Evolutionary conservation across 2,113 vertebrate genomes (phyloP).

Genomic region (Peromyscus polionotus): DNA sequence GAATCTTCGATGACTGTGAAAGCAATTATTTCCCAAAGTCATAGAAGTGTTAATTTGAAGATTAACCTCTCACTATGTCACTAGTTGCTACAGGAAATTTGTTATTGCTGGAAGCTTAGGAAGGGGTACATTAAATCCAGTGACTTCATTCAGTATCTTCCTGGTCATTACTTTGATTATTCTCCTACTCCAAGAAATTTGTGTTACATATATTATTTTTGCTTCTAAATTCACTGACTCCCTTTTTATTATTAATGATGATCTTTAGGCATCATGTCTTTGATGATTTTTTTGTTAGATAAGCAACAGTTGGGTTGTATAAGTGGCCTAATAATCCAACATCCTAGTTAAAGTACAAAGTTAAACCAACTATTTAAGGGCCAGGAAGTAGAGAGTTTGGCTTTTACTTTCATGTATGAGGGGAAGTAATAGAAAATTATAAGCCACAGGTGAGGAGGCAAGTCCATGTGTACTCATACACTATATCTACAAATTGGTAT

Average conservation of each 20-base stretch:
- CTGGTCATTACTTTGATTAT: not conserved
- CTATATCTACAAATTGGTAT: not conserved
- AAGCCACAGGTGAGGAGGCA: not conserved
- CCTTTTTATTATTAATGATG: not conserved
- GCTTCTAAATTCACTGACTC: not conserved
- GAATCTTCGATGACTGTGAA: not conserved
- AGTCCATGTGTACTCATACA: not conserved
- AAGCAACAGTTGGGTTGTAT: not conserved
- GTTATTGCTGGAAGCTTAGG: accelerated
- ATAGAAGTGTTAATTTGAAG: not conserved
- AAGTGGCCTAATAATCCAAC: not conserved
- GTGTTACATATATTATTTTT: not conserved
- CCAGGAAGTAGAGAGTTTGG: accelerated
- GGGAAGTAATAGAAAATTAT: not conserved
- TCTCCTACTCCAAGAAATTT: not conserved
- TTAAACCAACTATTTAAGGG: not conserved
- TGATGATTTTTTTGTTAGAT: not conserved
- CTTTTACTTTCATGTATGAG: not conserved
- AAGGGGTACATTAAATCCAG: not conserved
- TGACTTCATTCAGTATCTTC: not conserved
- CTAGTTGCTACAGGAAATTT: not conserved
- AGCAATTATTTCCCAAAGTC: no score
- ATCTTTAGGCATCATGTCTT: not conserved
- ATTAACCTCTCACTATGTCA: not conserved
- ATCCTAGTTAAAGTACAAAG: not conserved